phyloP scores from a whole-genome alignment of 2,888 invertebrate species.

The Meghimatium bilineatum region DNA sequence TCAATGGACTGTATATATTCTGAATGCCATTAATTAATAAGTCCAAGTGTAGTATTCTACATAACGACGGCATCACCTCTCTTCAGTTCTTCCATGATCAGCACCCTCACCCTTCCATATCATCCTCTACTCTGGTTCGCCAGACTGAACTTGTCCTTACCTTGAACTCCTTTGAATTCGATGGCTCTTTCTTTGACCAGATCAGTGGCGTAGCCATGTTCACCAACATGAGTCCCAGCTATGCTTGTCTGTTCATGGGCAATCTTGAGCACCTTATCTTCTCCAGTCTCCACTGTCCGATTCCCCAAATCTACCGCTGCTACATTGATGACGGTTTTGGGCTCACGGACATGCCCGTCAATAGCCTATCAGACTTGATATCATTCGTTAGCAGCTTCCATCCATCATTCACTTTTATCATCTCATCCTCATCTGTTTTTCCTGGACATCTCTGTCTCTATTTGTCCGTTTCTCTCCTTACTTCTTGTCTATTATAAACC shows the following conservation, averaged over 20 bases:
- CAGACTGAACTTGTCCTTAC: not conserved
- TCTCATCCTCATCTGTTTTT: not conserved
- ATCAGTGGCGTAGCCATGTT: not conserved
- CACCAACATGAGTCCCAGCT: not conserved
- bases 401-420: not conserved
- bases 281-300: not conserved
- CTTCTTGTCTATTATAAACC: not conserved
- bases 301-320: not conserved
- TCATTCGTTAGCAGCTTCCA: not conserved
- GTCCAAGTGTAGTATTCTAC: too few relatives aligned
- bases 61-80: not conserved
- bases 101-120: not conserved
- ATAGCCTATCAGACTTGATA: not conserved
- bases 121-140: not conserved
- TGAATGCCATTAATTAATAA: too few relatives aligned
- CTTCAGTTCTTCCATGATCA: not conserved
- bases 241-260: not conserved
- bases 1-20: too few relatives aligned
- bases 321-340: not conserved
- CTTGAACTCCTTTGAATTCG: not conserved
- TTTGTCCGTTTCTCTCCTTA: not conserved
- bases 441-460: not conserved
- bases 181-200: not conserved
- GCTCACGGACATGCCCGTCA: not conserved
- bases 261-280: not conserved